Percentiles rank a stretch among this genome's conserved stretches.
Conservation (phyloP, 23 tunicate genomes). For the Ascidia mentula region DNA sequence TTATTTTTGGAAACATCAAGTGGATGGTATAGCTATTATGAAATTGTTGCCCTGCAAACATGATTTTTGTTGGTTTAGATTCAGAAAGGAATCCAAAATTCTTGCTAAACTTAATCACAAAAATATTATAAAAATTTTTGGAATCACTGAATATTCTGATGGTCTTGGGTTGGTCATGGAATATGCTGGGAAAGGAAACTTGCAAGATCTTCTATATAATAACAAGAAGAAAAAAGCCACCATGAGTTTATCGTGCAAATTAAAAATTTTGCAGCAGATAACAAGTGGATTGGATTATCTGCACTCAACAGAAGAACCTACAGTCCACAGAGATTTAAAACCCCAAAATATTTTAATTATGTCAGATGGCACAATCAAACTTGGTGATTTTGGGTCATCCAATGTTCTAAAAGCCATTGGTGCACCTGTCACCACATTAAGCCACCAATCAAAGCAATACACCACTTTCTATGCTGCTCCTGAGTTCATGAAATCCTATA, state of each 20-base stretch:
- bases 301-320: conserved; percentile 1
- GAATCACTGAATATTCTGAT: background rate
- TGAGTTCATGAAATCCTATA: background rate
- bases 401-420: background rate
- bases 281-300: conserved; percentile 13
- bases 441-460: background rate
- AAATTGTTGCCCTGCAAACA: background rate
- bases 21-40: background rate
- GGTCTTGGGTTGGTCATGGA: conserved; percentile 23
- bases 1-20: background rate
- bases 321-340: conserved; percentile 24
- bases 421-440: background rate
- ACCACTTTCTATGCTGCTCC: background rate
- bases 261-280: background rate
- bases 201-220: conserved; percentile 19
- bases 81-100: conserved; percentile 7
- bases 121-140: background rate
- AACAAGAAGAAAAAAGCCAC: background rate
- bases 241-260: background rate
- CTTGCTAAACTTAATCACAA: background rate
- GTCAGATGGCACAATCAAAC: background rate
- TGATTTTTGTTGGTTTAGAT: background rate
- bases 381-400: conserved; percentile 25
- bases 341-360: conserved; percentile 19
- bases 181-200: background rate